Percentiles rank a stretch among this genome's conserved stretches.
Conservation (phyloP, 1,140 invertebrate species). For the Brachionus koreanus region DNA sequence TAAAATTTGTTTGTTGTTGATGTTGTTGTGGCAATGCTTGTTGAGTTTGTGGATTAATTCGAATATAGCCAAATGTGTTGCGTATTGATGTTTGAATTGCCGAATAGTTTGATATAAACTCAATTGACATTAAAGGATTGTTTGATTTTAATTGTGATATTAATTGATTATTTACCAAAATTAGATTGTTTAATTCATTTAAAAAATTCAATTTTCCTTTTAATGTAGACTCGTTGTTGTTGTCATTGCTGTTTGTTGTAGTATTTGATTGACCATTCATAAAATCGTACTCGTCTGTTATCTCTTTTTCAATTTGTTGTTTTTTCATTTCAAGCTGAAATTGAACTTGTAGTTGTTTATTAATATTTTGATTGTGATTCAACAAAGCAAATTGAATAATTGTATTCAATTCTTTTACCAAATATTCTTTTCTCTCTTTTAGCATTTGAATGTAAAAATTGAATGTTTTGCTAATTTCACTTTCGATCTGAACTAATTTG, state of each 20-base stretch:
- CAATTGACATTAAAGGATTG: constrained; percentile 36
- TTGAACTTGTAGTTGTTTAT: constrained; percentile 36
- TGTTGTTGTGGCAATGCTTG: neutral
- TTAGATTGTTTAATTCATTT: constrained; percentile 31
- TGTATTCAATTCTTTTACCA: constrained; percentile 34
- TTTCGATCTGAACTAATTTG: constrained; percentile 10
- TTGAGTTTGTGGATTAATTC: constrained; percentile 41
- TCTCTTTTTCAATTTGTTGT: constrained; percentile 39
- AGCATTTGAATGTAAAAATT: constrained; percentile 44
- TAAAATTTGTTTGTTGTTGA: neutral
- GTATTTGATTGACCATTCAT: neutral
- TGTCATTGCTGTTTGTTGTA: no score
- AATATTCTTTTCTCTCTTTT: constrained; percentile 35
- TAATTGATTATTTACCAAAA: constrained; percentile 21
- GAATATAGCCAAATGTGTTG: constrained; percentile 41
- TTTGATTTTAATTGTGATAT: constrained; percentile 15
- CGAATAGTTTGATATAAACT: constrained; percentile 41
- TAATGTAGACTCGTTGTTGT: neutral
- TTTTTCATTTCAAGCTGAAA: constrained; percentile 42
- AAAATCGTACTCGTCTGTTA: constrained; percentile 12
- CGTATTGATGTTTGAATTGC: constrained; percentile 41
- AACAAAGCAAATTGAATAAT: constrained; percentile 38
- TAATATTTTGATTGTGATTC: constrained; percentile 39
- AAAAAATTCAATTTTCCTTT: neutral
- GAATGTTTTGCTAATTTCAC: constrained; percentile 35